Evolutionary conservation across 64 coral and sea anemone species (phyloP).

Genomic region (Pachyseris speciosa): DNA sequence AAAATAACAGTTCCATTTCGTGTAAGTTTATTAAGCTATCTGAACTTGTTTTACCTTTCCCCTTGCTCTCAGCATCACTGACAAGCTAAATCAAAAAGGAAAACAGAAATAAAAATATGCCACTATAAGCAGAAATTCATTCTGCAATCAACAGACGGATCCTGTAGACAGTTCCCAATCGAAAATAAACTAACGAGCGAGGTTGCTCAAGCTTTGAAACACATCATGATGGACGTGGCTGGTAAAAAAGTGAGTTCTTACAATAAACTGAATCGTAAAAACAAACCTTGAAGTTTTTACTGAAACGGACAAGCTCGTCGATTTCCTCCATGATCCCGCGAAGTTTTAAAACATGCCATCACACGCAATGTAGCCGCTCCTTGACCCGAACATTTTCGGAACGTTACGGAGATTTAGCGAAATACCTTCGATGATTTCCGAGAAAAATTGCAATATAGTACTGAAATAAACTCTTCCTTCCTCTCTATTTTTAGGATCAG

Average conservation of each 20-base stretch:
- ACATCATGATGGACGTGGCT: too few relatives aligned
- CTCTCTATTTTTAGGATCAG: too few relatives aligned
- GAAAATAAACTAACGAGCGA: background rate
- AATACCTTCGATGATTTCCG: background rate
- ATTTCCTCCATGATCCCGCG: slow-evolving; percentile 70
- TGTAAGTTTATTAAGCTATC: background rate
- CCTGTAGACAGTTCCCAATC: background rate
- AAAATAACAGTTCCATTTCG: background rate
- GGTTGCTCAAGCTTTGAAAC: background rate
- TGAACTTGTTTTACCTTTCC: background rate
- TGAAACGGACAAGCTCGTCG: slow-evolving; percentile 54
- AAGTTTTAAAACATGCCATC: slow-evolving; percentile 47
- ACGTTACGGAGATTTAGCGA: background rate
- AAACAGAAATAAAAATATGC: background rate
- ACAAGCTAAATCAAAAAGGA: background rate
- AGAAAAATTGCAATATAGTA: background rate
- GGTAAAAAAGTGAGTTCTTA: background rate
- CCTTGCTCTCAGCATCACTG: background rate
- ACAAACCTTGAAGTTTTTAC: slow-evolving; percentile 74
- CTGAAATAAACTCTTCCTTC: too few relatives aligned
- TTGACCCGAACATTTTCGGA: background rate
- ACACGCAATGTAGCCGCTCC: slow-evolving; percentile 17
- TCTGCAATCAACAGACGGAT: background rate
- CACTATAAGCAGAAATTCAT: background rate
- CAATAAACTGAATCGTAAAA: background rate